Conservation (phyloP, 1,140 invertebrate genomes). For the Drosophila grimshawi region DNA sequence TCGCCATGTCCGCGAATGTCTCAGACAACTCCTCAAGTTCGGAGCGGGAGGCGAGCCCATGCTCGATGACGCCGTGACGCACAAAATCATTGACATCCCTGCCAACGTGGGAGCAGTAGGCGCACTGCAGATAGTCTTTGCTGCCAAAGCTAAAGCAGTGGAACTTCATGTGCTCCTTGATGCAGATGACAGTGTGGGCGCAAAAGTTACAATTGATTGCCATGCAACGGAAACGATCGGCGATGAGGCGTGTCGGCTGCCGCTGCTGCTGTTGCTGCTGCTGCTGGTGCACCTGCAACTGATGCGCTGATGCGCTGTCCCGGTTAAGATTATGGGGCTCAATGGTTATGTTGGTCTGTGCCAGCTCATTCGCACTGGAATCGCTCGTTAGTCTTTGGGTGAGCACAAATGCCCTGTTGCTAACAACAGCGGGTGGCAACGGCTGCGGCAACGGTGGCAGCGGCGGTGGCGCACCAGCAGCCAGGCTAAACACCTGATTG, state of each 20-base stretch:
- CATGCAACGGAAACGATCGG: slow-evolving; percentile 67
- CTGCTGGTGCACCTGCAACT: background rate
- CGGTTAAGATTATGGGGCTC: background rate
- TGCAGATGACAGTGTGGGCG: slow-evolving; percentile 53
- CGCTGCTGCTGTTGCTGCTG: background rate
- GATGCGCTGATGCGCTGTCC: background rate
- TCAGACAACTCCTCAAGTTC: slow-evolving; percentile 26
- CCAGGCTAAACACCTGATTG: slow-evolving; percentile 48
- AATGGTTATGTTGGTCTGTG: slow-evolving; percentile 43
- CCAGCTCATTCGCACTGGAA: background rate
- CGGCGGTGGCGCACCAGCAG: background rate
- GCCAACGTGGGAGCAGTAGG: slow-evolving; percentile 47
- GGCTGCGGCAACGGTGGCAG: background rate
- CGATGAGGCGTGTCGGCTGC: background rate
- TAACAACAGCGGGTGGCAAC: background rate
- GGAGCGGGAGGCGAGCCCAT: slow-evolving; percentile 37
- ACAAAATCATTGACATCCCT: slow-evolving; percentile 57
- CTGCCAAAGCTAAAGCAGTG: slow-evolving; percentile 47
- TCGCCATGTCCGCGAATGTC: background rate
- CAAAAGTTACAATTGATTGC: slow-evolving; percentile 50
- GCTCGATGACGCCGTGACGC: slow-evolving; percentile 45
- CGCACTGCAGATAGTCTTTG: slow-evolving; percentile 46
- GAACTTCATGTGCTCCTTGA: slow-evolving; percentile 60
- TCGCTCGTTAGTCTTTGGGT: slow-evolving; percentile 29
- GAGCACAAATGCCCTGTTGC: slow-evolving; percentile 32